A percentile compares a stretch with the other conserved stretches of the same genome.
Evolutionary conservation across 2,888 invertebrate genomes (phyloP).

Genomic region (Nephrocerus scutellatus): DNA sequence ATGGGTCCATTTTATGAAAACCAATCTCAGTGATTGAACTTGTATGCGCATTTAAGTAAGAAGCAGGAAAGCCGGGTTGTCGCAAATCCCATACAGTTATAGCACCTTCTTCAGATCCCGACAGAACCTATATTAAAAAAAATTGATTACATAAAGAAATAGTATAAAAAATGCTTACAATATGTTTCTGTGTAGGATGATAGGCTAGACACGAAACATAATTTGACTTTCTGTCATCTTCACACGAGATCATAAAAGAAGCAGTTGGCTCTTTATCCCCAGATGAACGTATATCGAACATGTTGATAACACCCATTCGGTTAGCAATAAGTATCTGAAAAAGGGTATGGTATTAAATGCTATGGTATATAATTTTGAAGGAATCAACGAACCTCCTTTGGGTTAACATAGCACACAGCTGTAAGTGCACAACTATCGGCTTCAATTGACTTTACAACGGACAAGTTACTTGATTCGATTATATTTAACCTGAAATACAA

Average conservation of each 20-base stretch:
- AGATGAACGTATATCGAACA: constrained; percentile 71
- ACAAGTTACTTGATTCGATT: constrained; percentile 49
- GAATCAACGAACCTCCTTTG: constrained; percentile 49
- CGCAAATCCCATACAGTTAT: constrained; percentile 86
- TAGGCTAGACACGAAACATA: constrained; percentile 69
- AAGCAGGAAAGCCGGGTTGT: constrained; percentile 74
- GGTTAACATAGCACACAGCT: constrained; percentile 67
- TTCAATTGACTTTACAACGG: constrained; percentile 50
- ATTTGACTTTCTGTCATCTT: constrained; percentile 51
- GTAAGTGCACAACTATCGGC: constrained; percentile 77
- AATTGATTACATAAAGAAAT: neutral
- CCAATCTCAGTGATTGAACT: constrained; percentile 75
- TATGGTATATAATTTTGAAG: neutral
- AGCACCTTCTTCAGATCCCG: constrained; percentile 81
- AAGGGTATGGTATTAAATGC: constrained; percentile 17
- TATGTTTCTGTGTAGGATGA: constrained; percentile 84
- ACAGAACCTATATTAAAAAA: constrained; percentile 50
- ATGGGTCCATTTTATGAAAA: constrained; percentile 79
- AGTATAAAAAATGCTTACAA: constrained; percentile 53
- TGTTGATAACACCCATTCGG: constrained; percentile 80
- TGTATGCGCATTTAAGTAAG: constrained; percentile 70
- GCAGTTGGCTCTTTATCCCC: constrained; percentile 57
- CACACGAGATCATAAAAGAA: constrained; percentile 64
- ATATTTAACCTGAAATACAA: constrained; percentile 47
- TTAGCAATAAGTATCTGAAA: constrained; percentile 76